Percentiles rank a stretch among this genome's conserved stretches.
Conservation (phyloP, 2,888 invertebrate species). For the Oscheius sp. region DNA sequence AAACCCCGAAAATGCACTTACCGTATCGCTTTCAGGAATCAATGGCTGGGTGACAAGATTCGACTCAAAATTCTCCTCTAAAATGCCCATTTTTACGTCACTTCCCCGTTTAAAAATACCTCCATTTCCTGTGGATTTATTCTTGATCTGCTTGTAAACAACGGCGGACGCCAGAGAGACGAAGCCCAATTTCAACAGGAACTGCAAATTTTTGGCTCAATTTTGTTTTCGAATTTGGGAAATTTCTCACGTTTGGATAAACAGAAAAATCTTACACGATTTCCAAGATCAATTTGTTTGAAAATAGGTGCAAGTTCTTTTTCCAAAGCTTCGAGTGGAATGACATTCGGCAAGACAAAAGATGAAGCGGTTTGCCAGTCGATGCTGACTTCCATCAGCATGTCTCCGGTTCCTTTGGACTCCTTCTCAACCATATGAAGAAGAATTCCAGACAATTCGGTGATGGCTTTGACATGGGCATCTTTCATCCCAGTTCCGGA, state of each 20-base stretch:
- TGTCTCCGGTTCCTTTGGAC: neutral
- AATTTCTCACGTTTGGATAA: no score
- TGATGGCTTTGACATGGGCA: neutral
- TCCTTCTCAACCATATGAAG: neutral
- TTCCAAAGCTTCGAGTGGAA: neutral
- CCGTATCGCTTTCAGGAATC: no score
- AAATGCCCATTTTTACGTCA: no score
- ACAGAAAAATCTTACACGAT: conserved; percentile 8
- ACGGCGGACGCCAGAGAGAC: neutral
- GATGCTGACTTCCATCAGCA: conserved; percentile 10
- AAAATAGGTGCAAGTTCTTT: conserved; percentile 1
- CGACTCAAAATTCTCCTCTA: no score
- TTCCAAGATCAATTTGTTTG: neutral
- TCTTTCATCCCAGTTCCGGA: neutral
- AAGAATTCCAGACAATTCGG: neutral
- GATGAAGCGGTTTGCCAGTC: conserved; percentile 1
- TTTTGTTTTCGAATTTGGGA: no score
- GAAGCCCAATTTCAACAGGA: conserved; percentile 5
- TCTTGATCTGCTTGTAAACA: neutral
- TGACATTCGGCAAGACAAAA: neutral
- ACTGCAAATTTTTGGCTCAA: neutral
- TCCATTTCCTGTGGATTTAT: no score
- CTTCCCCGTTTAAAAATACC: no score
- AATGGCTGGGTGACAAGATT: no score
- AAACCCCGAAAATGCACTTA: neutral